Conservation (phyloP, 2,113 vertebrate genomes). For the Urocolius indicus region DNA sequence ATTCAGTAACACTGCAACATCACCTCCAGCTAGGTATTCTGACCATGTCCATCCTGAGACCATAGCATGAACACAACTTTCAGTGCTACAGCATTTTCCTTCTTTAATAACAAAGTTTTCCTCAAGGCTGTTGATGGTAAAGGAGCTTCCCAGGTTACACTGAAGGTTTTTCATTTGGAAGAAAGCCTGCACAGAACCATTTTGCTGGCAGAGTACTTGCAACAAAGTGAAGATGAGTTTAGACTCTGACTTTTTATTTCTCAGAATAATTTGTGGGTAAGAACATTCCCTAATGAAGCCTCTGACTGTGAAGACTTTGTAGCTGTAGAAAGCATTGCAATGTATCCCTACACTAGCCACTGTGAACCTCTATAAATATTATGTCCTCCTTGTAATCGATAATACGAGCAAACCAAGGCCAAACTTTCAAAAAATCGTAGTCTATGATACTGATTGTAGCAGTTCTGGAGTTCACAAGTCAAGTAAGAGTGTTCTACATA, state of each 20-base stretch:
- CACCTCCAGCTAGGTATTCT: not conserved
- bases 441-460: accelerated
- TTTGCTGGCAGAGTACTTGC: not conserved
- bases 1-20: not conserved
- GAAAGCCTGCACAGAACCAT: not conserved
- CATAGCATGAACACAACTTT: not conserved
- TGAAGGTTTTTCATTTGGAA: not conserved
- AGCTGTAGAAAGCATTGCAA: not conserved
- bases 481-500: not conserved
- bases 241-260: not conserved
- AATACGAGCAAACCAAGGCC: not conserved
- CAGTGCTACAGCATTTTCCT: not conserved
- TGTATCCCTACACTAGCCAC: not conserved
- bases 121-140: not conserved
- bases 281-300: not conserved
- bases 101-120: not conserved
- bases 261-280: not conserved
- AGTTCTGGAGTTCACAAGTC: not conserved
- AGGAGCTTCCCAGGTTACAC: not conserved
- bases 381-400: not conserved
- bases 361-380: not conserved
- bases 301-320: not conserved
- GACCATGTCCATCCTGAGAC: not conserved
- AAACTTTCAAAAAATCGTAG: not conserved
- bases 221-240: not conserved